Percentiles rank a stretch among this genome's conserved stretches.
Evolutionary conservation across 2,888 invertebrate species (phyloP).

Genomic region (Antheraea assamensis): DNA sequence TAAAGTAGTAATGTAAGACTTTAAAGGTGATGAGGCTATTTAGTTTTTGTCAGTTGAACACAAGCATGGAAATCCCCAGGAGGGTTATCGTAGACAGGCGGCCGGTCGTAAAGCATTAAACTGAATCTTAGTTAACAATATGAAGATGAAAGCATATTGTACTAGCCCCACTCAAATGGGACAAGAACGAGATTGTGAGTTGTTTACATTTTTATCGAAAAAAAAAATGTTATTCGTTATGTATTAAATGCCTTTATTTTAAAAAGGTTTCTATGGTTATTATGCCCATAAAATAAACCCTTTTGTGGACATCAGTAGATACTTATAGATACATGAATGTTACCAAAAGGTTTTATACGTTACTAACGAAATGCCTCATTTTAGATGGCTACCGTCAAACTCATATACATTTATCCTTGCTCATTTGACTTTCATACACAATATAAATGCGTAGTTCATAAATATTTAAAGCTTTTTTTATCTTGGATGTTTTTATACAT

Average conservation of each 20-base stretch:
- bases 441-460: conserved; percentile 54
- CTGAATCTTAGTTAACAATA: no score
- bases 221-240: neutral
- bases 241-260: neutral
- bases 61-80: no score
- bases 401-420: conserved; percentile 66
- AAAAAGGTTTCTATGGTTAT: neutral
- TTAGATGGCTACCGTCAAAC: conserved; percentile 62
- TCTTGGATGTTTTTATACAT: conserved; percentile 25
- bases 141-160: no score
- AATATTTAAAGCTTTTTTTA: conserved; percentile 58
- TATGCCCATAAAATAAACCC: neutral
- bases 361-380: conserved; percentile 14
- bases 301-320: neutral
- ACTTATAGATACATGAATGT: neutral
- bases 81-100: no score
- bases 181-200: neutral
- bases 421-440: conserved; percentile 73
- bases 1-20: no score
- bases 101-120: no score
- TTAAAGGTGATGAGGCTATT: no score
- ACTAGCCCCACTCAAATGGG: no score
- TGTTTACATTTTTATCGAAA: neutral
- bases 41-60: no score
- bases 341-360: neutral